Evolutionary conservation across 1,140 invertebrate genomes (phyloP), one percentile per base, ranked within the genome.

Genomic region (Globodera rostochiensis): DNA sequence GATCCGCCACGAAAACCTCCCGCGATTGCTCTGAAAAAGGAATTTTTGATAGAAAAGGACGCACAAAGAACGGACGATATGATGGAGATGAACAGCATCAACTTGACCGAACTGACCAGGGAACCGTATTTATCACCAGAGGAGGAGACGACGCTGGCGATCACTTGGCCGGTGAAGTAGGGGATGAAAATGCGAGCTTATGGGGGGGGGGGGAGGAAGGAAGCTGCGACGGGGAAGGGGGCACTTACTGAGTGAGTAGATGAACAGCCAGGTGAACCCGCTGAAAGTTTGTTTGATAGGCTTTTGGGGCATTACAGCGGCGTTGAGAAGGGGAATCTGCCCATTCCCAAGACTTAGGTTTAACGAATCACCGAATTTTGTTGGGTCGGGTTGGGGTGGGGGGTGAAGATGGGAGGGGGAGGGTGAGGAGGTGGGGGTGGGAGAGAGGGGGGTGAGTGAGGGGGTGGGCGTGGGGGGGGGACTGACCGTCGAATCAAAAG

Each of bases 81-180:
- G 70, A 87, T 53, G 13, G 84, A 83, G 73, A 87, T 82, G 36
- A 86, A 71, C 60, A 87, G 69, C 57, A 83, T 83, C 70, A 83
- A 46, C 50, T 83, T 83, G 19, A 83, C 82, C 21, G 82, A 83
- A 53, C 47, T 53, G 3, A 83, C 11, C 50, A 83, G 49, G 9
- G 82, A 73, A 13, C 60, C 70, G 75, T 86, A 87, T 79, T 85
- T 85, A 53, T 86, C 85, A 3, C 73, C 73, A 45, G 47, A 66
- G 21, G 50, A 47, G 4, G 81, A 82, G 7, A 83, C 85, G 57
- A 86, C 86, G n/a, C 84, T 84, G 15, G 86, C 84, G 49, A 86
- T 87, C 36, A 86, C 85, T 70, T 87, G 84, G 15, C 86, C 85
- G 6, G 85, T 86, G 66, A 85, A 87, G 60, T 87, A 86, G 13